Conservation (phyloP, 2,113 vertebrate genomes). For the Zosterops borbonicus region DNA sequence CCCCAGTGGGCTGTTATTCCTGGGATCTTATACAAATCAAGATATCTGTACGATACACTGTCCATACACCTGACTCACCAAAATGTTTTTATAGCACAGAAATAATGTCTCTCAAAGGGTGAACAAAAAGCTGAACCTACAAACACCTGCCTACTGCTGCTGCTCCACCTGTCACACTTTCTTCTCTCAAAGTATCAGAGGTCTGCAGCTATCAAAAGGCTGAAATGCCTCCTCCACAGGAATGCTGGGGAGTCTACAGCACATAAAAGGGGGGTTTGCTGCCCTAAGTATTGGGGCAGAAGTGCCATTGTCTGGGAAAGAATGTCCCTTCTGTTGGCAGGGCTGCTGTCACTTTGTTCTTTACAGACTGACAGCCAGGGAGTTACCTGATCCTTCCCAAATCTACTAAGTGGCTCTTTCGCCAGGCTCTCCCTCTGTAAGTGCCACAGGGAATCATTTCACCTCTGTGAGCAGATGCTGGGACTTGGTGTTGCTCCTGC, state of each 20-base stretch:
- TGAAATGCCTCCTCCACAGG: accelerated
- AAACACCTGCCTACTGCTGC: background rate
- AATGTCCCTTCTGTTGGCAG: background rate
- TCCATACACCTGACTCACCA: background rate
- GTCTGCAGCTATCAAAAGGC: background rate
- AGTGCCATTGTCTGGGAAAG: background rate
- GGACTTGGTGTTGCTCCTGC: background rate
- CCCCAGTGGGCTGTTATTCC: background rate
- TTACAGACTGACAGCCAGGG: background rate
- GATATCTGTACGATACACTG: background rate
- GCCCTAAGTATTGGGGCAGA: background rate
- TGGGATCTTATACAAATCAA: background rate
- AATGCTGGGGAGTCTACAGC: background rate
- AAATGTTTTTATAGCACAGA: background rate
- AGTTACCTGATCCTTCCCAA: background rate
- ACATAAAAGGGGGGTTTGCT: background rate
- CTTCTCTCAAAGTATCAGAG: background rate
- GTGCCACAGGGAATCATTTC: background rate
- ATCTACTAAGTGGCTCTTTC: background rate
- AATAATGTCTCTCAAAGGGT: background rate
- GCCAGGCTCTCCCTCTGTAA: background rate
- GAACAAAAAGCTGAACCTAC: conserved; percentile 2
- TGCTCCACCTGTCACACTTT: background rate
- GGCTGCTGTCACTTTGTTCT: background rate
- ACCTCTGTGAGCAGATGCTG: background rate